Evolutionary conservation across 2,797 vertebrate genomes (phyloP).

Genomic region (Loris lydekkerianus): DNA sequence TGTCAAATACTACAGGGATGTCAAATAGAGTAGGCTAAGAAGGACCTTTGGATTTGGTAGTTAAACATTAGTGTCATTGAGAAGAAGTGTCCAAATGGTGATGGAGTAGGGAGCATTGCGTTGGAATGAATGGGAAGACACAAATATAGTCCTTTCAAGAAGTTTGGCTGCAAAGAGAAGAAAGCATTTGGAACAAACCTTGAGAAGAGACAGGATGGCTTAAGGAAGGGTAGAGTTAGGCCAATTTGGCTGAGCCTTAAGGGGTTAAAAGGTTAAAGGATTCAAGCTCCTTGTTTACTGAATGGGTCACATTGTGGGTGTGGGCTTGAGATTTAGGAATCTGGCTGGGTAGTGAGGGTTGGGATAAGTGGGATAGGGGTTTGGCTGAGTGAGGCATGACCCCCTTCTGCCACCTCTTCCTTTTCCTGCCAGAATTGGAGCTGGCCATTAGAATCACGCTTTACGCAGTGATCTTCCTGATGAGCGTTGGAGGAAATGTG

Average conservation of each 20-base stretch:
- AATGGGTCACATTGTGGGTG: not conserved
- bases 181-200: conserved; percentile 7
- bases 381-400: not conserved
- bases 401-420: not conserved
- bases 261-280: not conserved
- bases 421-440: conserved; percentile 88
- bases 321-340: not conserved
- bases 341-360: not conserved
- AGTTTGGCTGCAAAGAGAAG: conserved; percentile 38
- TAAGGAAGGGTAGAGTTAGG: not conserved
- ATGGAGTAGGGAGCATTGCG: not conserved
- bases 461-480: conserved; percentile 94
- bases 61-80: not conserved
- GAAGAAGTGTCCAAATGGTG: conserved; percentile 19
- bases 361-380: not conserved
- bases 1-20: not conserved
- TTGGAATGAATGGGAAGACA: conserved; percentile 5
- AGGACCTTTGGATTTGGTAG: not conserved
- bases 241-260: not conserved
- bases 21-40: conserved; percentile 11
- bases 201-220: conserved; percentile 38
- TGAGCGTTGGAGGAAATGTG: conserved; percentile 95
- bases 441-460: conserved; percentile 92
- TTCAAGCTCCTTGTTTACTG: not conserved
- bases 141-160: conserved; percentile 24